A percentile compares a stretch with the other conserved stretches of the same genome.
phyloP scores from a whole-genome alignment of 1,140 invertebrate genomes.

The Drosophila funebris region DNA sequence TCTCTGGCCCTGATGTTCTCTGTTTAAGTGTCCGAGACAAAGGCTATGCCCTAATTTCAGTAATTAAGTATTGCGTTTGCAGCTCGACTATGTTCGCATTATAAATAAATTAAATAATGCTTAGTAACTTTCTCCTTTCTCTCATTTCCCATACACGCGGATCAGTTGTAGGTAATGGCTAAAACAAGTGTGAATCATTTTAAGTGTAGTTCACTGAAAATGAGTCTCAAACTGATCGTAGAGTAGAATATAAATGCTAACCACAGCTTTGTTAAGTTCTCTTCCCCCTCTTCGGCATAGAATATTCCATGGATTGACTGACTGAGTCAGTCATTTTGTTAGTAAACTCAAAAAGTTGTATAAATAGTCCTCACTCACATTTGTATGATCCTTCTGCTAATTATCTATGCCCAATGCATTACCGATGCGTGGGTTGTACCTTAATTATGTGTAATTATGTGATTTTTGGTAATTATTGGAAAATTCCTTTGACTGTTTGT shows the following conservation, averaged over 20 bases:
- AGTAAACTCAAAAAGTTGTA: slow-evolving; percentile 1
- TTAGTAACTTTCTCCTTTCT: slow-evolving; percentile 14
- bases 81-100: slow-evolving; percentile 7
- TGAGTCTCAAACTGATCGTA: too few relatives aligned
- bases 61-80: slow-evolving; percentile 55
- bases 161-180: too few relatives aligned
- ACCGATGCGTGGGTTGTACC: slow-evolving; percentile 8
- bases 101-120: slow-evolving; percentile 68
- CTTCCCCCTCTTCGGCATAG: too few relatives aligned
- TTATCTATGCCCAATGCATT: slow-evolving; percentile 60
- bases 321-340: background rate
- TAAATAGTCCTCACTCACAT: slow-evolving; percentile 13
- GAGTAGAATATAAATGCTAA: too few relatives aligned
- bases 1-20: slow-evolving; percentile 20
- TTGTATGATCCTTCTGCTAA: slow-evolving; percentile 25
- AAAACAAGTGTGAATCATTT: too few relatives aligned
- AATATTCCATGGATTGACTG: background rate
- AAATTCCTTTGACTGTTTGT: slow-evolving; percentile 52
- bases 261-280: too few relatives aligned
- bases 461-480: slow-evolving; percentile 79
- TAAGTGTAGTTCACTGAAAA: too few relatives aligned
- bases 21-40: slow-evolving; percentile 41
- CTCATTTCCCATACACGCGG: background rate
- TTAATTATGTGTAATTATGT: slow-evolving; percentile 78
- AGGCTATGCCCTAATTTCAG: slow-evolving; percentile 49